phyloP scores from a whole-genome alignment of 2,888 invertebrate genomes.

The Biston stratarius region DNA sequence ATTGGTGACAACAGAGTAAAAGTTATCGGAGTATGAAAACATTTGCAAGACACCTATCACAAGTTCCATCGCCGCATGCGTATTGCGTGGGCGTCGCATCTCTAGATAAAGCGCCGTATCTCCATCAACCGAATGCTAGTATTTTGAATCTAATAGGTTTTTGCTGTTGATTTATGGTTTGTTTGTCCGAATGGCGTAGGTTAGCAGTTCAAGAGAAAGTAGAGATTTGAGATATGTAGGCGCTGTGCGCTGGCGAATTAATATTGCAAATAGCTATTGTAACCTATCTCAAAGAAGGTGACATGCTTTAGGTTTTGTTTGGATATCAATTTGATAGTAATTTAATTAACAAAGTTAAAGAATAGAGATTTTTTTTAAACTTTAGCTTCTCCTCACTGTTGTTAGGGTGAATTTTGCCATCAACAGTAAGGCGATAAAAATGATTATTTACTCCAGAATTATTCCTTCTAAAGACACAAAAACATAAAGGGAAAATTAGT shows the following conservation, averaged over 20 bases:
- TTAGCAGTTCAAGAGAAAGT: slow-evolving; percentile 59
- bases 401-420: no score
- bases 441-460: no score
- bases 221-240: slow-evolving; percentile 49
- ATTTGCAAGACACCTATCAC: slow-evolving; percentile 56
- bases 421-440: no score
- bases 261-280: slow-evolving; percentile 37
- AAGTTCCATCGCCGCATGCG: slow-evolving; percentile 50
- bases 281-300: slow-evolving; percentile 28
- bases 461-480: no score
- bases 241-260: slow-evolving; percentile 50
- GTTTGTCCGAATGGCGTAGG: slow-evolving; percentile 59
- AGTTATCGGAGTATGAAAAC: slow-evolving; percentile 31
- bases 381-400: no score
- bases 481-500: no score
- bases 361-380: no score
- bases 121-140: slow-evolving; percentile 61
- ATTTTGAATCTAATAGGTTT: slow-evolving; percentile 64
- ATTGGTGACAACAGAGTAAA: no score
- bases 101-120: slow-evolving; percentile 55
- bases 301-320: slow-evolving; percentile 1
- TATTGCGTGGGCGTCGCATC: slow-evolving; percentile 61
- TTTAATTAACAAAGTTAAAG: no score
- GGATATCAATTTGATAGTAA: not conserved
- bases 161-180: slow-evolving; percentile 65